Base-by-base conservation (phyloP, 2,888 invertebrate species). In the Tiliacea citrago region DNA sequence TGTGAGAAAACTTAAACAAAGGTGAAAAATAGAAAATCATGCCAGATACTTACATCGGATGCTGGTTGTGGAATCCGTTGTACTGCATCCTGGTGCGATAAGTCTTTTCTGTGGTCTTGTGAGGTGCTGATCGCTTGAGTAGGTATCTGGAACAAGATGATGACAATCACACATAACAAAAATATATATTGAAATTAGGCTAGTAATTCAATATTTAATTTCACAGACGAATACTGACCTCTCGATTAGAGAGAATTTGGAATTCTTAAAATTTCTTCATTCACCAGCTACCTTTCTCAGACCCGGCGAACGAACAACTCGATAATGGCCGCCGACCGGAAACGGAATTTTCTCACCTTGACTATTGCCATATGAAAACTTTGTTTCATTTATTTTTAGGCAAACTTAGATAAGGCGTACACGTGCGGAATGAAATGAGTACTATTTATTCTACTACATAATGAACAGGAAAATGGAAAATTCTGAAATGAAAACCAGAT, bases 251-350 rank as follows among this genome's bases (percentile, higher is more conserved):
- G 96, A 96, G 96, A 96, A 94, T 96, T 93, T 94, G 85, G 89
- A 91, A 91, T 90, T 87, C 89, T 89, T 88, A 87, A 88, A 87
- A 86, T 91, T 92, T 93, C 82, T 88, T 93, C 95, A 95, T 96
- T 93, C 94, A 93, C 94, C 88, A 86, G 88, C 90, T 91, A 91
- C 92, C 91, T 92, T 92, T 89, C 90, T 90, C 95, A 94, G 94
- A 95, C 96, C 96, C 96, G 97, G 96, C 96, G 97, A 97, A 97
- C 96, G 97, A 97, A 97, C 97, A 97, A 97, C 96, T 97, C 97
- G 95, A 95, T 96, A 97, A 97, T 97, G 97, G 96, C 94, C 71
- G 91, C 90, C 90, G 86, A 85, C 78, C 91, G 94, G 94, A 94
- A 91, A 90, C 88, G 91, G 92, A 92, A 87, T 84, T 77, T 71